Percentiles rank a stretch among this genome's conserved stretches.
Conservation (phyloP, 1,140 invertebrate genomes). For the Eriocheir sinensis region DNA sequence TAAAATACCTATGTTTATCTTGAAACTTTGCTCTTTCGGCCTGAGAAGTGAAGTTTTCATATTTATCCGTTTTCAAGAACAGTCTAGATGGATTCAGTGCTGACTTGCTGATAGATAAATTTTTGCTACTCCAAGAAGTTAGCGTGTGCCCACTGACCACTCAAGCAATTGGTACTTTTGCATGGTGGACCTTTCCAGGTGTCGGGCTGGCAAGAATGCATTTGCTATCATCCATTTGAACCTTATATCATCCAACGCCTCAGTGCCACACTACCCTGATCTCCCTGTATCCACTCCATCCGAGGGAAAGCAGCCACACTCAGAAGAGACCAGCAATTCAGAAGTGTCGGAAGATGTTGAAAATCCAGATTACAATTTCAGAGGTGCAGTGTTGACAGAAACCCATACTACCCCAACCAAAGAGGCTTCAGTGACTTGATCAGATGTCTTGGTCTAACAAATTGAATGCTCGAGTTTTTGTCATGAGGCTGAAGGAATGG, state of each 20-base stretch:
- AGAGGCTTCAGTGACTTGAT: neutral
- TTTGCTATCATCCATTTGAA: neutral
- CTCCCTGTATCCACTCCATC: neutral
- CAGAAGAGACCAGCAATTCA: slow-evolving; percentile 1
- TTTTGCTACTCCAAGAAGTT: neutral
- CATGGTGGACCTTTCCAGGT: neutral
- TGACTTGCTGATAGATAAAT: too few relatives aligned
- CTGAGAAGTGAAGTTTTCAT: too few relatives aligned
- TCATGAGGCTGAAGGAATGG: too few relatives aligned
- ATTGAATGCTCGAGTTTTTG: too few relatives aligned
- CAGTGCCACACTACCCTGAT: neutral
- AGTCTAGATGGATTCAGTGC: too few relatives aligned
- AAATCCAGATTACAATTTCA: neutral
- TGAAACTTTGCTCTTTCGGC: too few relatives aligned
- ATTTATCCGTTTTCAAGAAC: too few relatives aligned
- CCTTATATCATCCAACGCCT: neutral
- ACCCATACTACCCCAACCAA: too few relatives aligned
- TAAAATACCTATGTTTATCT: too few relatives aligned
- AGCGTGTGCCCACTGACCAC: neutral
- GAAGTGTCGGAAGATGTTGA: neutral
- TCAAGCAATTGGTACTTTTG: slow-evolving; percentile 18
- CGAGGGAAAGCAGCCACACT: neutral
- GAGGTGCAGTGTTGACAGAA: too few relatives aligned
- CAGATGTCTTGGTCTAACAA: neutral
- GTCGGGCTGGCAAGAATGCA: neutral